A percentile compares a stretch with the other conserved stretches of the same genome.
These are phyloP conservation scores for Phymanthus crucifer DNA, from an alignment of 92 coral and sea anemone species.

Conservation along the genomic window DNA sequence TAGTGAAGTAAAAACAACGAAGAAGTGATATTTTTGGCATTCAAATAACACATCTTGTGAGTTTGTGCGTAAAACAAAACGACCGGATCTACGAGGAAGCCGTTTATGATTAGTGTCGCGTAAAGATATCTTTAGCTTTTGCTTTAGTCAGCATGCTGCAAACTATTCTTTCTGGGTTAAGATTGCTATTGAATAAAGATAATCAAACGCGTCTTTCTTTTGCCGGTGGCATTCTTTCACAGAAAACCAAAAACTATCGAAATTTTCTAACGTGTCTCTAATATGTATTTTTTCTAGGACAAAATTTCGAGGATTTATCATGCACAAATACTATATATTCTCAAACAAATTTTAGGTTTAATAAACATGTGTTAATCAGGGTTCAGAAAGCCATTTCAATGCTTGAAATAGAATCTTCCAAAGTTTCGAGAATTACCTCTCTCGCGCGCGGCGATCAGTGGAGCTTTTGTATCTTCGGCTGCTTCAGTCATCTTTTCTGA, in stretches of 20 bases:
- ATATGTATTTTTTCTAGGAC: background rate
- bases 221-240: background rate
- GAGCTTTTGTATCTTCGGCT: constrained; percentile 52
- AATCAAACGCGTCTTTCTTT: background rate
- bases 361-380: background rate
- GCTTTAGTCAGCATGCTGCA: too few relatives aligned
- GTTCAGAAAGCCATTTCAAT: constrained; percentile 1
- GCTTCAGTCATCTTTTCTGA: constrained; percentile 50
- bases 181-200: background rate
- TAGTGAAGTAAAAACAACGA: too few relatives aligned
- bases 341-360: background rate
- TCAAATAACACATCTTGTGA: constrained; percentile 1
- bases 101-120: background rate
- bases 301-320: background rate
- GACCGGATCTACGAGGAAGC: background rate
- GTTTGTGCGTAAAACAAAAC: background rate
- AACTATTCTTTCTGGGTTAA: too few relatives aligned
- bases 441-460: constrained; percentile 77
- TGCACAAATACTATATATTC: background rate
- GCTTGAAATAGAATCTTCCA: background rate
- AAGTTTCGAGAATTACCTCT: constrained; percentile 52
- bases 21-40: background rate
- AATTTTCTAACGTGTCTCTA: background rate
- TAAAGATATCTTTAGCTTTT: too few relatives aligned
- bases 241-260: background rate